Conservation (phyloP, 2,797 vertebrate genomes). For the Dryobates pubescens region DNA sequence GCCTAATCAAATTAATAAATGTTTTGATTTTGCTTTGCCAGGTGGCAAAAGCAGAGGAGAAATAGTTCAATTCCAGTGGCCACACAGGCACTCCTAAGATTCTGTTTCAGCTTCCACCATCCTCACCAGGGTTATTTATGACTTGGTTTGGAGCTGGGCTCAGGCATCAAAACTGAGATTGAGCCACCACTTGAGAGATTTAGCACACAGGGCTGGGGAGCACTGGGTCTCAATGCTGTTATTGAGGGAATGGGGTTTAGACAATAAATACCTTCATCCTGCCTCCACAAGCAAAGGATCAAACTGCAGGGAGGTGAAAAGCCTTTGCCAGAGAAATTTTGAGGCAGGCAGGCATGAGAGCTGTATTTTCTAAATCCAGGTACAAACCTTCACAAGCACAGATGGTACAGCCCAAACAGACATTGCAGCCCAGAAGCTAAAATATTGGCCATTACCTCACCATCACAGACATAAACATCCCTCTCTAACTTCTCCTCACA, state of each 20-base stretch:
- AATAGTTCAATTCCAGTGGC: not conserved
- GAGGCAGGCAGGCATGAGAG: not conserved
- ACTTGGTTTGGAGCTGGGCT: not conserved
- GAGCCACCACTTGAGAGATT: not conserved
- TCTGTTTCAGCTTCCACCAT: not conserved
- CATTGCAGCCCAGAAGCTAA: not conserved
- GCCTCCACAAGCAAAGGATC: not conserved
- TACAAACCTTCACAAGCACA: not conserved
- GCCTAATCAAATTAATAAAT: not conserved
- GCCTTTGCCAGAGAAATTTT: not conserved
- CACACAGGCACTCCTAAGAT: accelerated
- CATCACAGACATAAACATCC: not conserved
- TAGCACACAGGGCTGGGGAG: not conserved
- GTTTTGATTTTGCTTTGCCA: not conserved
- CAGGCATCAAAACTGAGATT: not conserved
- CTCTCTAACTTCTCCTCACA: not conserved
- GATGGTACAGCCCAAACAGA: not conserved
- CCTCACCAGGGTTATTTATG: not conserved
- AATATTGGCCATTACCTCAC: not conserved
- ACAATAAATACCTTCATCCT: not conserved
- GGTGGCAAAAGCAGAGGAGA: not conserved
- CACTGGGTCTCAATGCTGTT: not conserved
- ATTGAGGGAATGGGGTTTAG: not conserved
- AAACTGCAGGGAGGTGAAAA: not conserved
- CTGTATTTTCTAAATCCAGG: not conserved